Percentiles rank a stretch among this genome's conserved stretches.
phyloP scores from a whole-genome alignment of 1,140 invertebrate genomes.

The Asobara japonica region DNA sequence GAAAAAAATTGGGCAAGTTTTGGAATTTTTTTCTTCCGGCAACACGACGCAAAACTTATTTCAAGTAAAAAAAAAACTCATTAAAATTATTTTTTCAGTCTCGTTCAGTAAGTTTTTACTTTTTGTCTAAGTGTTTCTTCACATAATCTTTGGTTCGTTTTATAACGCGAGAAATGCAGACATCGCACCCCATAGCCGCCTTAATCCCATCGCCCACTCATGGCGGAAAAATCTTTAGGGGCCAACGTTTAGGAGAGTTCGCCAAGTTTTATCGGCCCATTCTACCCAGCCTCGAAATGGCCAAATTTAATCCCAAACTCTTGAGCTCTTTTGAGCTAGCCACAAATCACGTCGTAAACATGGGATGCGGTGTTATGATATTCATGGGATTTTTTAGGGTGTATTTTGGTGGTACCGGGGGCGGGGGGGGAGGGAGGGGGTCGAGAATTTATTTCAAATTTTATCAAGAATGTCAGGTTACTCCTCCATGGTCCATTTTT shows the following conservation, averaged over 20 bases:
- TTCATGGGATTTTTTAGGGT: background rate
- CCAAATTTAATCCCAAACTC: constrained; percentile 64
- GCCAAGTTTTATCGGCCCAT: constrained; percentile 62
- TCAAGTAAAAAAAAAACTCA: no score
- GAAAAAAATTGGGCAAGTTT: no score
- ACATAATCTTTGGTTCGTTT: constrained; percentile 32
- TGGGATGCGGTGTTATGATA: constrained; percentile 38
- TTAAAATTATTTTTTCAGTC: no score
- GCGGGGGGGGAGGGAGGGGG: background rate
- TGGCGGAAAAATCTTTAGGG: background rate
- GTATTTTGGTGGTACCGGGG: background rate
- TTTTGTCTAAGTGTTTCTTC: no score
- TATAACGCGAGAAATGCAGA: constrained; percentile 17
- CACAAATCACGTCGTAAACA: constrained; percentile 66
- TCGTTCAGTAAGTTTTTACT: background rate
- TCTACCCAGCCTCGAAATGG: constrained; percentile 59
- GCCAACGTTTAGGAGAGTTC: constrained; percentile 34
- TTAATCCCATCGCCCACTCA: background rate
- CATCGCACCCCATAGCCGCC: constrained; percentile 13
- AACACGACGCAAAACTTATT: no score
- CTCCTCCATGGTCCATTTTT: no score
- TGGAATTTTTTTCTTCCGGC: no score
- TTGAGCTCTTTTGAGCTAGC: constrained; percentile 51
- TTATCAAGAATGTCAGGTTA: no score
- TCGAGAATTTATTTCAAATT: no score